Conservation (phyloP, 1,140 invertebrate genomes). For the Paracyclopina nana region DNA sequence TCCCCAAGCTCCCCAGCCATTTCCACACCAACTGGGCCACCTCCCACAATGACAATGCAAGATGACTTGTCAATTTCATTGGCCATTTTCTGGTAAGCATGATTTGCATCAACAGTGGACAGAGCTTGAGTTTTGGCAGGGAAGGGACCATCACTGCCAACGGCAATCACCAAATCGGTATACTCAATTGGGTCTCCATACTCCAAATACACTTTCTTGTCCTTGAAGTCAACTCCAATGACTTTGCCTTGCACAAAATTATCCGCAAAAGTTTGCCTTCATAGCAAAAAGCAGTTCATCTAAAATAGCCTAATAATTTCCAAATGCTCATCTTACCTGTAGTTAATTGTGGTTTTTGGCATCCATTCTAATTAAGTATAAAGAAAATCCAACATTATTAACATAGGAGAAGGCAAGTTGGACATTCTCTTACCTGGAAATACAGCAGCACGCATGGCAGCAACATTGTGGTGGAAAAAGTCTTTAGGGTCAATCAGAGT, state of each 20-base stretch:
- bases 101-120: not conserved
- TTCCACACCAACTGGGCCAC: slow-evolving; percentile 9
- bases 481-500: slow-evolving; percentile 12
- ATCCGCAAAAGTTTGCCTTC: slow-evolving; percentile 1
- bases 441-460: not conserved
- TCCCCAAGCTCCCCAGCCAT: not conserved
- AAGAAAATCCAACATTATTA: no score
- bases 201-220: not conserved
- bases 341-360: no score
- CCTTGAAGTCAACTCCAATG: slow-evolving; percentile 4
- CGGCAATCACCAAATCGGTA: slow-evolving; percentile 6
- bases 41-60: slow-evolving; percentile 2
- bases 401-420: no score
- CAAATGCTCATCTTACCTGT: no score
- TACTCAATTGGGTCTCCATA: not conserved
- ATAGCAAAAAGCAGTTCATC: no score
- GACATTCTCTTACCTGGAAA: slow-evolving; percentile 6
- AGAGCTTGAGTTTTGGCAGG: not conserved
- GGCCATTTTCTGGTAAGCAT: not conserved
- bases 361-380: no score
- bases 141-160: slow-evolving; percentile 3
- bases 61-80: not conserved
- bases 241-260: slow-evolving; percentile 10
- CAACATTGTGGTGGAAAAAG: slow-evolving; percentile 10
- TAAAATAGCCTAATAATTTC: no score